These are phyloP conservation scores for Protonemura montana DNA, from an alignment of 2,888 invertebrate genomes.

Conservation along the genomic window DNA sequence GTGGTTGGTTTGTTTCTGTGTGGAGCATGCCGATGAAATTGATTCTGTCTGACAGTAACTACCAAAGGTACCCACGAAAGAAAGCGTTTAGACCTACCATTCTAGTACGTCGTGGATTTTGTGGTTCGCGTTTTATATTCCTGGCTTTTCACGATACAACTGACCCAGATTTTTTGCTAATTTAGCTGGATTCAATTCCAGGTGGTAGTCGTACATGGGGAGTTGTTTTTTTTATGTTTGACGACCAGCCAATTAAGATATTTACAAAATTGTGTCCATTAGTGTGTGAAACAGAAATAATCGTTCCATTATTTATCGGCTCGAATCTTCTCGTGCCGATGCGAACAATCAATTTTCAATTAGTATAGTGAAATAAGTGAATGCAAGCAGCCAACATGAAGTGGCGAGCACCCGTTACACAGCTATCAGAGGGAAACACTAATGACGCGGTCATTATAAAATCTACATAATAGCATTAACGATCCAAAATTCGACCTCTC, in stretches of 20 bases:
- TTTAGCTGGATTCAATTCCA: too few species aligned
- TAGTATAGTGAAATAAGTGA: neutral
- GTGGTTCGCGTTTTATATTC: too few species aligned
- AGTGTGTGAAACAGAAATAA: neutral
- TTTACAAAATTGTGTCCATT: neutral
- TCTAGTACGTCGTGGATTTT: too few species aligned
- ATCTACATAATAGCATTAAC: conserved; percentile 29
- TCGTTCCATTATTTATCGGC: neutral
- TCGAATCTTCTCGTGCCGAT: neutral
- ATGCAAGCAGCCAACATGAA: neutral
- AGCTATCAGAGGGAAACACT: conserved; percentile 23
- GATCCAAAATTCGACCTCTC: neutral
- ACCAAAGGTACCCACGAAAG: too few species aligned
- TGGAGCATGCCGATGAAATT: too few species aligned
- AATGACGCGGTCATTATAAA: conserved; percentile 23
- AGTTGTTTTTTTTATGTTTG: too few species aligned
- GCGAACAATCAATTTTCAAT: neutral
- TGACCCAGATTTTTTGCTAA: too few species aligned
- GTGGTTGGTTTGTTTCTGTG: too few species aligned
- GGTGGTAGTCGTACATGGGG: too few species aligned
- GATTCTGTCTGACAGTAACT: too few species aligned
- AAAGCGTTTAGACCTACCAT: too few species aligned
- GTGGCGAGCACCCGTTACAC: conserved; percentile 28
- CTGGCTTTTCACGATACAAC: too few species aligned
- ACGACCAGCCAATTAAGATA: neutral